Percentiles rank a stretch among this genome's conserved stretches.
Evolutionary conservation across 2,888 invertebrate genomes (phyloP).

Genomic region (Tipula vernalis): DNA sequence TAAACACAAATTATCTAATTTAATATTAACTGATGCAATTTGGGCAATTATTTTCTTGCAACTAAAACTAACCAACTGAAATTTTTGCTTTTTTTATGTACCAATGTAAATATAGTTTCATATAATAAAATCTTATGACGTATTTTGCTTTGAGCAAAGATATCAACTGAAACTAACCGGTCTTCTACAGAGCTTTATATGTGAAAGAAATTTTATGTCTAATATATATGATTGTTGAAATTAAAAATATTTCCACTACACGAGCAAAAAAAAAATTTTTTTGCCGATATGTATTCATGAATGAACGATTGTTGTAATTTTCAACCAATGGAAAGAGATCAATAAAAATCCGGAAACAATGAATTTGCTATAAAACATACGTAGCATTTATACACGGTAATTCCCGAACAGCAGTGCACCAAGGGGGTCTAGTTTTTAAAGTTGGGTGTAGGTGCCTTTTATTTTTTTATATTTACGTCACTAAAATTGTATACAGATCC

Average conservation of each 20-base stretch:
- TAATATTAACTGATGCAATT: not conserved
- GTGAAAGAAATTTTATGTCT: not conserved
- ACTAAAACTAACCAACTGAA: not conserved
- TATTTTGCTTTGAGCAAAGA: not conserved
- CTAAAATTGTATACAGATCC: not conserved
- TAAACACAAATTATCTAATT: not conserved
- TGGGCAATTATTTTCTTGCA: not conserved
- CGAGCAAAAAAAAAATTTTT: not conserved
- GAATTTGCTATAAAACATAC: not conserved
- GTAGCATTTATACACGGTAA: not conserved
- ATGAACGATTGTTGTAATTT: not conserved
- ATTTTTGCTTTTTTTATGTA: not conserved
- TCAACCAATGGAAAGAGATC: not conserved
- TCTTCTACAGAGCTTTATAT: not conserved
- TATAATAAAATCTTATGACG: not conserved
- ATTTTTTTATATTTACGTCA: not conserved
- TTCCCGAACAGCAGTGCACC: not conserved
- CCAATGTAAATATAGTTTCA: not conserved
- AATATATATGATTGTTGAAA: not conserved
- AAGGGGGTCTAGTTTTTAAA: not conserved
- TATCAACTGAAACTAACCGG: not conserved
- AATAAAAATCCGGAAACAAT: not conserved
- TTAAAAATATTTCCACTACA: constrained; percentile 4
- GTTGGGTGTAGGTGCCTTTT: not conserved
- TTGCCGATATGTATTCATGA: not conserved